Evolutionary conservation across 2,797 vertebrate genomes (phyloP), one percentile per base, ranked within the genome.

Genomic region (Oreonectes daqikongensis): DNA sequence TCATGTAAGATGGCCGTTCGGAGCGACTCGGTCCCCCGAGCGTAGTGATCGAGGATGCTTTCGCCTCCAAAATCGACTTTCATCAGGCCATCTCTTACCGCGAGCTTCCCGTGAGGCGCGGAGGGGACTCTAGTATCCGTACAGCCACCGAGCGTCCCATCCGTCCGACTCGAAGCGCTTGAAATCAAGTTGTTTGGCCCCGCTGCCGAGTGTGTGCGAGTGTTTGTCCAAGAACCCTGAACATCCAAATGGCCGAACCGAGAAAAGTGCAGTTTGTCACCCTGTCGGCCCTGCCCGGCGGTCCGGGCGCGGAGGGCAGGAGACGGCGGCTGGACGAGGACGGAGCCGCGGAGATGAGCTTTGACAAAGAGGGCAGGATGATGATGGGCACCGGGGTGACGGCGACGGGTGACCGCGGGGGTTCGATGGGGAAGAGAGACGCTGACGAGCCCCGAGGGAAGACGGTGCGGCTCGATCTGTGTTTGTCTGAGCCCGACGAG

Each of bases 261-360:
- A 96, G 95, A 91, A 94, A 95, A 93, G 93, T 98, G 87, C 94
- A 95, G 85, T 95, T 97, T 92, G 95, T 96, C 90, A 97, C 95
- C 89, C 92, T 97, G 87, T 94, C 95, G 95, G 90, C 90, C 90
- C 92, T 92, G 89, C 80, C 90, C 61, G 86, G 87, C 40, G 90
- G 90, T 79, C 84, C 87, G 15, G 92, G 93, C 86, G 89, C 92
- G 84, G 94, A 96, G 86, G 92, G 93, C 26, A 93, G 93, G 89
- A 96, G 95, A 90, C 87, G 93, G 87, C 93, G 89, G 83, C 79
- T 92, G 90, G 95, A 95, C 59, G 93, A 93, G 40, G 95, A 86
- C 88, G 93, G 92, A 35, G 94, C 83, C 87, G 89, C 92, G 84
- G 93, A 92, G 70, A 87, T 87, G 79, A 93, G 88, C 87, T 90